These are phyloP conservation scores for Enteromius fasciolatus DNA, from an alignment of 2,797 vertebrate genomes.

Conservation along the genomic window DNA sequence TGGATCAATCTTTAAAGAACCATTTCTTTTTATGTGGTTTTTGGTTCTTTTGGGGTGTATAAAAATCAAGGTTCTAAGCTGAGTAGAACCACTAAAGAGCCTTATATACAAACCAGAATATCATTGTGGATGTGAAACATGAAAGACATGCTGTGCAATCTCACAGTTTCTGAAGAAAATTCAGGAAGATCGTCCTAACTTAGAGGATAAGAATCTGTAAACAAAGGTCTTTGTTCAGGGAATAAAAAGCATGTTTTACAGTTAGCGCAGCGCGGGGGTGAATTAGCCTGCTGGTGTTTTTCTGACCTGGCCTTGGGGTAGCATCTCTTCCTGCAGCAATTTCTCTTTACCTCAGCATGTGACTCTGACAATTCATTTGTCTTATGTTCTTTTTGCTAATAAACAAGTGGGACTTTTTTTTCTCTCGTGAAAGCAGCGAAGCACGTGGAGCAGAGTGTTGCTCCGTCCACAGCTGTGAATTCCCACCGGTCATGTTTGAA, in stretches of 20 bases:
- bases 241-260: conserved; percentile 66
- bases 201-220: neutral
- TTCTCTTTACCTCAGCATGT: conserved; percentile 56
- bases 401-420: conserved; percentile 45
- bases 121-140: neutral
- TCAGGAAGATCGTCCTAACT: neutral
- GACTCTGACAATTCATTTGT: conserved; percentile 59
- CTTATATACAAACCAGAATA: neutral
- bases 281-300: conserved; percentile 54
- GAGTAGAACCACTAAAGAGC: neutral
- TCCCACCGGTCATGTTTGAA: conserved; percentile 39
- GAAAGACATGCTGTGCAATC: neutral
- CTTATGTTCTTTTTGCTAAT: conserved; percentile 55
- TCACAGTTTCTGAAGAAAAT: neutral
- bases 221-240: conserved; percentile 56
- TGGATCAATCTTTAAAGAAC: neutral
- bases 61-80: neutral
- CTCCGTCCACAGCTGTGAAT: conserved; percentile 47
- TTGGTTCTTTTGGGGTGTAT: neutral
- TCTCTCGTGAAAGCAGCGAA: neutral
- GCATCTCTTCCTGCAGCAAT: conserved; percentile 55
- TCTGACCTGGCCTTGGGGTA: conserved; percentile 55
- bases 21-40: neutral
- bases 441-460: conserved; percentile 29
- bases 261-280: conserved; percentile 56